Evolutionary conservation across 2,113 vertebrate genomes (phyloP).

Genomic region (Protobothrops mucrosquamatus): DNA sequence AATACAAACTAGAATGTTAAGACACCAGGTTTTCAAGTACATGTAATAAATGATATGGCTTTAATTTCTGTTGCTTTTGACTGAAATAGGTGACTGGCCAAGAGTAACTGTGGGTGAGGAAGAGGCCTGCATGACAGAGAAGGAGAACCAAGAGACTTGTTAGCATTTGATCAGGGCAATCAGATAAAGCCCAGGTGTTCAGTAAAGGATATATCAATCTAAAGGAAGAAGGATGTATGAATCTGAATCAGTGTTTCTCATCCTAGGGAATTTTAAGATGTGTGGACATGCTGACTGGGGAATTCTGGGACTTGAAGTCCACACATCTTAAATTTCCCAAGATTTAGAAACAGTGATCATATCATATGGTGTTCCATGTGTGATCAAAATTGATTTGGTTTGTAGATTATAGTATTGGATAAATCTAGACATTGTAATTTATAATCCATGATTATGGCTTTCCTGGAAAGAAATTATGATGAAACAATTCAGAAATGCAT

Average conservation of each 20-base stretch:
- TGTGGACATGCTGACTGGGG: too few relatives aligned
- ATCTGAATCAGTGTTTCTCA: too few relatives aligned
- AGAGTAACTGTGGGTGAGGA: neutral
- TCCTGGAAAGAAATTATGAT: neutral
- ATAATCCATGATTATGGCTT: neutral
- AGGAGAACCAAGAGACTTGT: neutral
- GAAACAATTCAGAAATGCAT: neutral
- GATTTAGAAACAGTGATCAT: neutral
- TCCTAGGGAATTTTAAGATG: too few relatives aligned
- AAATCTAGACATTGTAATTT: neutral
- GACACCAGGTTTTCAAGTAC: neutral
- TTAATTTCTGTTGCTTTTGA: neutral
- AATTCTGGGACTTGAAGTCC: too few relatives aligned
- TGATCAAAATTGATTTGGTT: neutral
- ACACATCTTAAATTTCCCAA: too few relatives aligned
- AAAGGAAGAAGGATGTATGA: neutral
- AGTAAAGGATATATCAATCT: neutral
- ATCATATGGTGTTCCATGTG: neutral
- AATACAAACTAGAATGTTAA: neutral
- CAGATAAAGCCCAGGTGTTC: neutral
- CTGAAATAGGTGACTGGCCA: neutral
- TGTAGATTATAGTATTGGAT: neutral
- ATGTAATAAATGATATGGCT: neutral
- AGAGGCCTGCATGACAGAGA: neutral
- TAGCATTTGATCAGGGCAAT: neutral